Conservation (phyloP, 2,888 invertebrate species). For the Heliothis peltigera region DNA sequence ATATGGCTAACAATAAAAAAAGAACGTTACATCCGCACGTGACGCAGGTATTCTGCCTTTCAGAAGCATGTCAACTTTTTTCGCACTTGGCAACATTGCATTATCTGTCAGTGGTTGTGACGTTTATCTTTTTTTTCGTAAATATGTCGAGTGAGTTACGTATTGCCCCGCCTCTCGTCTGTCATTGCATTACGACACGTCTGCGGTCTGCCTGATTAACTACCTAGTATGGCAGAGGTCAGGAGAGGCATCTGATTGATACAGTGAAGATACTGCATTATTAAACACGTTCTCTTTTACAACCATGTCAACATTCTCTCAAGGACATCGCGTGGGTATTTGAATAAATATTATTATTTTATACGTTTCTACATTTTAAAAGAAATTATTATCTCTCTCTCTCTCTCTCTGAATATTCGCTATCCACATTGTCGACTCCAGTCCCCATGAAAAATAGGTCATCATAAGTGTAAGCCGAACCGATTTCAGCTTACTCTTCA, state of each 20-base stretch:
- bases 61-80: conserved; percentile 36
- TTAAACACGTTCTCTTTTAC: conserved; percentile 47
- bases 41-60: conserved; percentile 26
- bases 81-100: conserved; percentile 43
- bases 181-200: conserved; percentile 46
- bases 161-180: conserved; percentile 53
- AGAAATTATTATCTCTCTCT: conserved; percentile 7
- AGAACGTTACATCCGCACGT: conserved; percentile 22
- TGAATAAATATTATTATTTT: conserved; percentile 1
- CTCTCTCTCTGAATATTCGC: conserved; percentile 26
- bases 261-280: conserved; percentile 37
- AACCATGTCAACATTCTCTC: conserved; percentile 43
- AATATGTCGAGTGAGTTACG: conserved; percentile 44
- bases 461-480: conserved; percentile 17
- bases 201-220: conserved; percentile 37
- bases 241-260: conserved; percentile 42
- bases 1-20: conserved; percentile 19
- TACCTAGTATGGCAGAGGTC: conserved; percentile 45
- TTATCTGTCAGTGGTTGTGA: conserved; percentile 35
- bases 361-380: conserved; percentile 6
- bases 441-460: conserved; percentile 28
- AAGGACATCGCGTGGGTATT: conserved; percentile 19
- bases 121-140: conserved; percentile 38
- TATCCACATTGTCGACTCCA: conserved; percentile 3
- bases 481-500: conserved; percentile 26